phyloP scores from a whole-genome alignment of 2,797 vertebrate species.

The Acanthornis magna region DNA sequence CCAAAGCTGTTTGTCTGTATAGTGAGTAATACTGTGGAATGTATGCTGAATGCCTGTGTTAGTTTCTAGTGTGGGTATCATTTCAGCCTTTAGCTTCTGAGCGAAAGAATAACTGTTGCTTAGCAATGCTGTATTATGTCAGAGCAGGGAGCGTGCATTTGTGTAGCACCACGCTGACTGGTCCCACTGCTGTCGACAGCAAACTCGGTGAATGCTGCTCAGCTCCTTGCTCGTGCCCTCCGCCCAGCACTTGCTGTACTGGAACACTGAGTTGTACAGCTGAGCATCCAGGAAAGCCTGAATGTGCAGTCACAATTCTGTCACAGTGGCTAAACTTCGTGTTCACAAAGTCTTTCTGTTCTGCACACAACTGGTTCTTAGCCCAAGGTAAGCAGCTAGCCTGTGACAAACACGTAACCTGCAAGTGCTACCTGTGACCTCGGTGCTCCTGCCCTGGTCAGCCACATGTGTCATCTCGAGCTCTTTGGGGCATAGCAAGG shows the following conservation, averaged over 20 bases:
- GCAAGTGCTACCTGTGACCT: background rate
- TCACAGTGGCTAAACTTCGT: background rate
- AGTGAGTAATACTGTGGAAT: background rate
- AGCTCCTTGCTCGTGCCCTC: background rate
- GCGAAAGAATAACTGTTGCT: background rate
- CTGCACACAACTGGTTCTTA: background rate
- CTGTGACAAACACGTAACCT: background rate
- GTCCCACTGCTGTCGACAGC: background rate
- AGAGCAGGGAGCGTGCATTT: background rate
- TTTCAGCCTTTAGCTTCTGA: background rate
- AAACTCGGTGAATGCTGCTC: background rate
- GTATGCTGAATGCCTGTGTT: background rate
- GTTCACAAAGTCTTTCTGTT: background rate
- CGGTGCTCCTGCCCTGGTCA: rapidly evolving
- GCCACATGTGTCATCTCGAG: background rate
- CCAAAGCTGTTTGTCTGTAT: background rate
- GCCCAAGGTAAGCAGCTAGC: background rate
- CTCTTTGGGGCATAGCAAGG: background rate
- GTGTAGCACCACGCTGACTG: background rate
- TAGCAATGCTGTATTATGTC: background rate
- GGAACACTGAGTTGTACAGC: background rate
- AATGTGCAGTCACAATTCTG: background rate
- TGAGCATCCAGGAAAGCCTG: background rate
- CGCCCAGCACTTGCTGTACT: background rate
- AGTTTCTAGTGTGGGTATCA: background rate